Conservation (phyloP, 2,797 vertebrate genomes). For the Aselliscus stoliczkanus region DNA sequence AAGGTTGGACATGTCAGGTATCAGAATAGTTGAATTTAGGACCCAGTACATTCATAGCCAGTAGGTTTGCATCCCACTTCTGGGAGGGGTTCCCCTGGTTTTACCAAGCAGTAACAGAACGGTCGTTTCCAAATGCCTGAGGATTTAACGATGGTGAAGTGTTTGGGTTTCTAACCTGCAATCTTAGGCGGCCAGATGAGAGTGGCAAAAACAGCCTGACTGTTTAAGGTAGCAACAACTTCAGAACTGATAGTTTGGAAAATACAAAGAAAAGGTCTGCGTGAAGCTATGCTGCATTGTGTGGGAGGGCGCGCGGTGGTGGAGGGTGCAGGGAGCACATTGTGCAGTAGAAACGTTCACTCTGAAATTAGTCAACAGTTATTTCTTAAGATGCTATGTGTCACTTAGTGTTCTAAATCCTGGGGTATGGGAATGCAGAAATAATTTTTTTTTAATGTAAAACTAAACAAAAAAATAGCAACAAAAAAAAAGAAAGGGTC, state of each 20-base stretch:
- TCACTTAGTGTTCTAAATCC: neutral
- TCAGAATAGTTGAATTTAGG: conserved; percentile 80
- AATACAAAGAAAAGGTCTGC: neutral
- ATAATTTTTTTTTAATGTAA: neutral
- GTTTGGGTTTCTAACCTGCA: neutral
- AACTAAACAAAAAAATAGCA: neutral
- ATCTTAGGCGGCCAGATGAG: neutral
- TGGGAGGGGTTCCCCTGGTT: neutral
- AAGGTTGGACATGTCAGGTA: rapidly evolving
- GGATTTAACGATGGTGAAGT: too few species aligned
- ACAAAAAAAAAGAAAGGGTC: neutral
- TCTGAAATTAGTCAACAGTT: neutral
- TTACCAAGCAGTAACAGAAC: neutral
- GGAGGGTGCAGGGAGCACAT: too few species aligned
- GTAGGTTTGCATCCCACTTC: conserved; percentile 80
- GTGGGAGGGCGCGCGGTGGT: rapidly evolving
- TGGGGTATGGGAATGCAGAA: neutral
- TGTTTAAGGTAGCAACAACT: neutral
- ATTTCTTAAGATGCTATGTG: neutral
- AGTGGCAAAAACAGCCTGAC: neutral
- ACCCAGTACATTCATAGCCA: conserved; percentile 5
- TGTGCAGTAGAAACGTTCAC: neutral
- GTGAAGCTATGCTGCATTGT: neutral
- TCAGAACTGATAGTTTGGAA: neutral
- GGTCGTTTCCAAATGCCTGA: neutral